These are phyloP conservation scores for Poecilia velifera DNA, from an alignment of 2,797 vertebrate genomes.

Conservation along the genomic window DNA sequence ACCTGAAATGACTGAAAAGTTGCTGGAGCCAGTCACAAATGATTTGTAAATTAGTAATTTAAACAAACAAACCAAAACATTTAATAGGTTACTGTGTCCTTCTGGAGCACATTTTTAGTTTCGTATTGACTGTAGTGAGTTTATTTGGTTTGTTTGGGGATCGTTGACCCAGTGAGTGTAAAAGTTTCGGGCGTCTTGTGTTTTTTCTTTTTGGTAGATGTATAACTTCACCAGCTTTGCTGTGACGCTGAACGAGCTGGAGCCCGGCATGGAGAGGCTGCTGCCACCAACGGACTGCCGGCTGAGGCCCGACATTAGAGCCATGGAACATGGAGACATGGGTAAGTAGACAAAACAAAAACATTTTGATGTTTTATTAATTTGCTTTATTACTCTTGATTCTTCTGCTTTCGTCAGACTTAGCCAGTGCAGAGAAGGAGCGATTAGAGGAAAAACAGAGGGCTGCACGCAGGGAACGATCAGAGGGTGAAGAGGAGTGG, in stretches of 20 bases:
- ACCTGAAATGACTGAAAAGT: neutral
- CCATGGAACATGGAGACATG: conserved; percentile 94
- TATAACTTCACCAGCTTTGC: conserved; percentile 98
- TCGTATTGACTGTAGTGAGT: neutral
- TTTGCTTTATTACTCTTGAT: neutral
- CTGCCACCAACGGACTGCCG: conserved; percentile 93
- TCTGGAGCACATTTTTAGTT: neutral
- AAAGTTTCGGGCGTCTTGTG: neutral
- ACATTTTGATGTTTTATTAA: neutral
- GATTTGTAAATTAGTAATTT: neutral
- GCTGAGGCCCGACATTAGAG: conserved; percentile 91
- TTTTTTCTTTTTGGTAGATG: conserved; percentile 80
- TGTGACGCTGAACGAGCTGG: conserved; percentile 92
- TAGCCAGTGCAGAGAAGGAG: conserved; percentile 92
- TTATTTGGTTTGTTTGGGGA: neutral
- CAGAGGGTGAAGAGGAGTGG: conserved; percentile 89
- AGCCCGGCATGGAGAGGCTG: conserved; percentile 84
- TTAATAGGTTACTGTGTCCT: neutral
- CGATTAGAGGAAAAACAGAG: conserved; percentile 96
- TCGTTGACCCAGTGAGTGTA: neutral
- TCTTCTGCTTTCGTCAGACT: conserved; percentile 76
- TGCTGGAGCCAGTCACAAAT: too few species aligned
- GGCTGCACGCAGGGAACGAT: conserved; percentile 87
- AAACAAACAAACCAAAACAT: neutral
- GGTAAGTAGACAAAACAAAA: conserved; percentile 73